These are phyloP conservation scores for Pseudomyrmex sp. DNA, from an alignment of 1,140 invertebrate genomes.

Conservation along the genomic window DNA sequence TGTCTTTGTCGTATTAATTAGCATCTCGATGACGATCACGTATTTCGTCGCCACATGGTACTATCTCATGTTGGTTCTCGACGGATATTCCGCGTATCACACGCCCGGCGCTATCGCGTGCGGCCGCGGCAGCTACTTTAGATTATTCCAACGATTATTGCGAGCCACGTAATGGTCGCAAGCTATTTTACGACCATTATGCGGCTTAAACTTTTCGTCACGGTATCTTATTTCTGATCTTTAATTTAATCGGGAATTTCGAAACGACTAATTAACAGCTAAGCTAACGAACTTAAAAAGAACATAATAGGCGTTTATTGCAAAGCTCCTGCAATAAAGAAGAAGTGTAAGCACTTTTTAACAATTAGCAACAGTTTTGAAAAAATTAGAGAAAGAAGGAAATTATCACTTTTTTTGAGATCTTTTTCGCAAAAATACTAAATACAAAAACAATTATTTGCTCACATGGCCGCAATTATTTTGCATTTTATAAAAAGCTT, in stretches of 20 bases:
- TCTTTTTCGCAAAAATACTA: too few species aligned
- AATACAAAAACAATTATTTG: too few species aligned
- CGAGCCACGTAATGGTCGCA: too few species aligned
- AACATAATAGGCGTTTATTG: background rate
- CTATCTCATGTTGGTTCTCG: background rate
- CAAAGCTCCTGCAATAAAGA: too few species aligned
- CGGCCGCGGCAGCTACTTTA: slow-evolving; percentile 30
- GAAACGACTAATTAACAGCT: background rate
- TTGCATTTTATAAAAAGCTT: too few species aligned
- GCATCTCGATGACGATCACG: slow-evolving; percentile 21
- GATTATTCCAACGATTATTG: background rate
- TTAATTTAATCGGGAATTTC: slow-evolving; percentile 2
- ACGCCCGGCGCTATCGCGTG: slow-evolving; percentile 16
- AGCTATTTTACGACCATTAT: slow-evolving; percentile 7
- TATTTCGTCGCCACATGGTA: background rate
- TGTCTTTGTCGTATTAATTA: slow-evolving; percentile 49
- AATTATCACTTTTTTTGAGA: too few species aligned
- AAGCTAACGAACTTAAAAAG: background rate
- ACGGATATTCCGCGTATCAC: slow-evolving; percentile 20
- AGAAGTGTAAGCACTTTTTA: too few species aligned
- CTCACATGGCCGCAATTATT: too few species aligned
- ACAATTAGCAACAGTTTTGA: too few species aligned
- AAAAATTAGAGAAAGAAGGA: too few species aligned
- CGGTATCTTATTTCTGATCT: background rate
- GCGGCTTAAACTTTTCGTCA: slow-evolving; percentile 30